Evolutionary conservation across 2,888 invertebrate species (phyloP).

Genomic region (Cremastinae sp.): DNA sequence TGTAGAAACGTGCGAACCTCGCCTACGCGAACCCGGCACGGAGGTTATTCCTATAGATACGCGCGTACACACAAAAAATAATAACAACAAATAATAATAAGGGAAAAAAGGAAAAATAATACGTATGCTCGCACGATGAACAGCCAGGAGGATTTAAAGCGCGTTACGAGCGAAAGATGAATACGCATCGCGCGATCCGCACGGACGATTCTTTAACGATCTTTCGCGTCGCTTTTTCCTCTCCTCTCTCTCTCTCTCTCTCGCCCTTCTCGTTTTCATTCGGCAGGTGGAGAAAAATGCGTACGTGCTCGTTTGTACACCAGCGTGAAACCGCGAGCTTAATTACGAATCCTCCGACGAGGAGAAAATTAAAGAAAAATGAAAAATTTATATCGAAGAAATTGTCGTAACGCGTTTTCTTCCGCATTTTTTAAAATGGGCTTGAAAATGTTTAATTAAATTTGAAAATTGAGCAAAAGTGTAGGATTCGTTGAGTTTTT

Average conservation of each 20-base stretch:
- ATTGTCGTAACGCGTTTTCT: no score
- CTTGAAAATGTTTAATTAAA: no score
- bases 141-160: no score
- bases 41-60: conserved; percentile 1
- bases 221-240: no score
- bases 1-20: conserved; percentile 65
- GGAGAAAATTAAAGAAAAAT: conserved; percentile 4
- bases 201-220: conserved; percentile 27
- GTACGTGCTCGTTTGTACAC: conserved; percentile 38
- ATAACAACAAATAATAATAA: no score
- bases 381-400: no score
- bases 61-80: conserved; percentile 9
- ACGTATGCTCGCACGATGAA: conserved; percentile 21
- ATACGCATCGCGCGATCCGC: conserved; percentile 16
- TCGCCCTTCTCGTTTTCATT: conserved; percentile 5
- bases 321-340: conserved; percentile 36
- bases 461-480: background rate
- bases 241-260: background rate
- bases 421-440: no score
- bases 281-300: conserved; percentile 2
- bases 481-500: conserved; percentile 18
- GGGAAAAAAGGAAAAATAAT: no score
- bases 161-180: conserved; percentile 13
- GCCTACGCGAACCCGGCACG: conserved; percentile 42
- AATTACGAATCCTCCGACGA: conserved; percentile 32